Conservation (phyloP, 2,888 invertebrate species). For the Agrochola macilenta region DNA sequence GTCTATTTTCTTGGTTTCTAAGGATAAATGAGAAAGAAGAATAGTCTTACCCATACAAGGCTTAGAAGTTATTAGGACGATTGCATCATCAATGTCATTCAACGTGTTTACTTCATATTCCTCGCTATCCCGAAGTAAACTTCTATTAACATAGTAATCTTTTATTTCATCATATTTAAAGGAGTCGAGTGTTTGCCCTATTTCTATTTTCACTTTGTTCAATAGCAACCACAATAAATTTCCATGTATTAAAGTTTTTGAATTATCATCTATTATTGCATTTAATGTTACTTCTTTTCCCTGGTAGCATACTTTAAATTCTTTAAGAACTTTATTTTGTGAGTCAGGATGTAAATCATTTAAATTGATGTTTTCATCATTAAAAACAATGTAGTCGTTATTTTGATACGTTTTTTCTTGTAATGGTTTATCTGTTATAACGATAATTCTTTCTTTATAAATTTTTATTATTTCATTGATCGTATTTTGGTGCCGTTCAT, state of each 20-base stretch:
- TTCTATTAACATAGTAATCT: conserved; percentile 67
- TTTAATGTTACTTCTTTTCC: conserved; percentile 64
- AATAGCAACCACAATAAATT: conserved; percentile 66
- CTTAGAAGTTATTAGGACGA: conserved; percentile 67
- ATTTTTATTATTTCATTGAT: conserved; percentile 63
- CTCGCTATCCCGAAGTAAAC: conserved; percentile 53
- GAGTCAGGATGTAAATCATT: conserved; percentile 62
- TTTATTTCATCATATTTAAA: conserved; percentile 67
- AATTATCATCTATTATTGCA: conserved; percentile 60
- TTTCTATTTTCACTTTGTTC: conserved; percentile 67
- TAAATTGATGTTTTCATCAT: conserved; percentile 63
- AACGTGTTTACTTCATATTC: conserved; percentile 65
- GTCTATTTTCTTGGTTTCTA: conserved; percentile 67
- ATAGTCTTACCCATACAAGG: conserved; percentile 73
- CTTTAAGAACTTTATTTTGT: conserved; percentile 63
- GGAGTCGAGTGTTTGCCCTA: conserved; percentile 65
- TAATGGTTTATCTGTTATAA: conserved; percentile 64
- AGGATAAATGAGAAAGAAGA: conserved; percentile 70
- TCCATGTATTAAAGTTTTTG: conserved; percentile 63
- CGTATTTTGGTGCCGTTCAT: conserved; percentile 59
- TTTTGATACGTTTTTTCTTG: conserved; percentile 45
- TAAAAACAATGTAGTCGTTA: conserved; percentile 39
- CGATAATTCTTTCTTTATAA: conserved; percentile 63
- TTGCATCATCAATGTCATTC: conserved; percentile 65
- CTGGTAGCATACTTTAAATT: conserved; percentile 67